phyloP scores from a whole-genome alignment of 2,888 invertebrate genomes.

The Melangyna quadrimaculata region DNA sequence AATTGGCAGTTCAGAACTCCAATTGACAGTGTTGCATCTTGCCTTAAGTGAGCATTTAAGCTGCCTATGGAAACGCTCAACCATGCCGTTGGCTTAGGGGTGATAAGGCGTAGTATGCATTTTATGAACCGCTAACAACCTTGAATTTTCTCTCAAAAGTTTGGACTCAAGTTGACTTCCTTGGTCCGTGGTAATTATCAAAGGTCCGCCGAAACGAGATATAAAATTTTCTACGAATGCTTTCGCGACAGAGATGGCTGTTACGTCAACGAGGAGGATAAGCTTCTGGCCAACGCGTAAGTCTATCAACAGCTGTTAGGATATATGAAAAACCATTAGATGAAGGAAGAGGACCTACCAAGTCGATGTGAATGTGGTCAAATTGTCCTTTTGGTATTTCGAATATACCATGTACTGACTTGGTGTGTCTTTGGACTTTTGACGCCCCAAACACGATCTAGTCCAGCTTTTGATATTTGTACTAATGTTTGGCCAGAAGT shows the following conservation, averaged over 20 bases:
- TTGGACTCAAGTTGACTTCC: slow-evolving; percentile 46
- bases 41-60: no score
- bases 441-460: not conserved
- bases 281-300: no score
- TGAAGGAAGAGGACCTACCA: slow-evolving; percentile 73
- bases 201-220: slow-evolving; percentile 48
- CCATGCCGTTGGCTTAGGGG: no score
- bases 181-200: slow-evolving; percentile 5
- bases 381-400: slow-evolving; percentile 74
- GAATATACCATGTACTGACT: not conserved
- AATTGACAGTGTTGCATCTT: no score
- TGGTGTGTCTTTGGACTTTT: not conserved
- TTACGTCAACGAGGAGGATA: not conserved
- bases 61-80: no score
- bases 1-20: no score
- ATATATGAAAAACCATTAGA: slow-evolving; percentile 38
- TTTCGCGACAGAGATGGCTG: slow-evolving; percentile 45
- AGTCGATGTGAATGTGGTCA: no score
- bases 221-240: slow-evolving; percentile 51
- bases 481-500: no score
- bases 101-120: no score
- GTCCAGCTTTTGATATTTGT: not conserved
- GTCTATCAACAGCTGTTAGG: no score
- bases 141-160: not conserved
- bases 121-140: not conserved